Base-by-base conservation (phyloP, 2,888 invertebrate species). In the Hesperia comma region DNA sequence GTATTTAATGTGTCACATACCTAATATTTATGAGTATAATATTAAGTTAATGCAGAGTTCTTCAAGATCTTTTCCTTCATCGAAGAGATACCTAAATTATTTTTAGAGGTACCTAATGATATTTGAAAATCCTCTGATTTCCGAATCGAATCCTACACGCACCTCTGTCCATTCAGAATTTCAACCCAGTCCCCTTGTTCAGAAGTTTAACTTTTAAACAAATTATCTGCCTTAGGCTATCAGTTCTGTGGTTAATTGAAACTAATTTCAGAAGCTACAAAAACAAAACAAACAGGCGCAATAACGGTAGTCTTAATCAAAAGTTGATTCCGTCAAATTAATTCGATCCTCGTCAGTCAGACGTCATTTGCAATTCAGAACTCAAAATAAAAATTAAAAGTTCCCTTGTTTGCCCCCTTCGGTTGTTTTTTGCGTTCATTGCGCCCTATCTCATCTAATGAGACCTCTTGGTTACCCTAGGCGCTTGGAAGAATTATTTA, bases 281-380 rank as follows among this genome's bases (percentile, higher is more conserved):
- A 37, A 53, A 53, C 1, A 53, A 26, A 53, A n/a, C n/a, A 53
- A 32, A 53, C 53, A 5, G 53, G 32, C 53, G 32, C 8, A 32
- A n/a, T 53, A 5, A 26, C 17, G 53, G 8, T 19, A 53, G 32
- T 32, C 53, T 72, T 87, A 87, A 88, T 86, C 81, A 80, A 82
- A 79, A 77, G 80, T 82, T 62, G 82, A 81, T 83, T 79, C 81
- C 77, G 78, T 79, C 79, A 85, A 87, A 87, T 88, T 84, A 84
- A 85, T 83, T 81, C 82, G 78, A 74, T 77, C 77, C 63, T 66
- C 78, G 77, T 79, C 82, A 80, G 75, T 69, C 76, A 75, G 72
- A 64, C 74, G 79, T 63, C 60, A 87, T 88, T 89, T 88, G 87
- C 81, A 81, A 87, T 87, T 87, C 86, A 84, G 85, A 87, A 77